phyloP scores from a whole-genome alignment of 2,113 vertebrate species.

The Illadopsis cleaveri region DNA sequence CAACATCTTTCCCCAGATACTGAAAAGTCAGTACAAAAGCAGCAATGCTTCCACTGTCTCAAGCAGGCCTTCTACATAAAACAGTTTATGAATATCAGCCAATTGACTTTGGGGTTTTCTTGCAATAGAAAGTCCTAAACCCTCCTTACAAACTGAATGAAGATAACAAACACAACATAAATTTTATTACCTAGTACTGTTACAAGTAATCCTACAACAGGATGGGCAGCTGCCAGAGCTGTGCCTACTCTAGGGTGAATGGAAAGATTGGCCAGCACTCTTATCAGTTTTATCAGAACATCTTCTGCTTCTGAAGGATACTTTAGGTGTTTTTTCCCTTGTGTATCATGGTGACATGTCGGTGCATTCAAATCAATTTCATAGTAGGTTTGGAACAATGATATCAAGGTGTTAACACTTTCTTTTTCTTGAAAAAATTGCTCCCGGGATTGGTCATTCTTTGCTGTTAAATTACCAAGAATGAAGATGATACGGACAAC shows the following conservation, averaged over 20 bases:
- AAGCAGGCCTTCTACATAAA: background rate
- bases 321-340: background rate
- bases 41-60: background rate
- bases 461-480: conserved; percentile 90
- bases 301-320: conserved; percentile 77
- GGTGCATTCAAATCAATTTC: conserved; percentile 40
- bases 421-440: conserved; percentile 76
- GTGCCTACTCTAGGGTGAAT: conserved; percentile 81
- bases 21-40: background rate
- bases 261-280: conserved; percentile 89
- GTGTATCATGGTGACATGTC: background rate
- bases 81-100: background rate
- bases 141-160: background rate
- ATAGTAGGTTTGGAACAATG: conserved; percentile 80
- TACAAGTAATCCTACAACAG: conserved; percentile 79
- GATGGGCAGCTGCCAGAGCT: conserved; percentile 71
- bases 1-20: background rate
- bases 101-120: background rate
- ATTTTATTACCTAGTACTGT: conserved; percentile 83
- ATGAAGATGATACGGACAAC: conserved; percentile 88
- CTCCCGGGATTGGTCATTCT: conserved; percentile 77
- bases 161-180: background rate
- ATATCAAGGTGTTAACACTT: conserved; percentile 76
- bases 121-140: background rate
- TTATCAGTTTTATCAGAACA: conserved; percentile 90